Percentiles rank a stretch among this genome's conserved stretches.
phyloP scores from a whole-genome alignment of 2,113 vertebrate species.

The Zosterops pallidus region DNA sequence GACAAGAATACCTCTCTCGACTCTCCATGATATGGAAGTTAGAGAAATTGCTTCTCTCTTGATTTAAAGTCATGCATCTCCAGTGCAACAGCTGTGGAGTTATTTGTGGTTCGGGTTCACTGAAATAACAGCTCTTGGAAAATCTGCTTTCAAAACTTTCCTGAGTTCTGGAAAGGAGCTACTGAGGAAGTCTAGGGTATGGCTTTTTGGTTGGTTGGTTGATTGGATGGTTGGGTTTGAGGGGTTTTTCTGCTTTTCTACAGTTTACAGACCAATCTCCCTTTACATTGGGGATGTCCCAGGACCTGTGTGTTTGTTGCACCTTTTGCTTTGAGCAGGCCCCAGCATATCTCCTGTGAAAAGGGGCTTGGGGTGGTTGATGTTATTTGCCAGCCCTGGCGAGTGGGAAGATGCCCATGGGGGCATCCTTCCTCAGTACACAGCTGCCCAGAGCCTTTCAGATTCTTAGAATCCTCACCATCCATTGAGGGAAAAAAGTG shows the following conservation, averaged over 20 bases:
- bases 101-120: constrained; percentile 39
- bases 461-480: background rate
- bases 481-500: background rate
- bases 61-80: background rate
- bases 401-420: background rate
- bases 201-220: background rate
- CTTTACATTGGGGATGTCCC: background rate
- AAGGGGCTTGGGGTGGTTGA: background rate
- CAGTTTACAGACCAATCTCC: background rate
- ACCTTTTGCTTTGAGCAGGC: background rate
- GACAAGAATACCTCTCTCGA: background rate
- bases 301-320: background rate
- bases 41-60: background rate
- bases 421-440: background rate
- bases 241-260: background rate
- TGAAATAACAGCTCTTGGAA: constrained; percentile 5
- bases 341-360: background rate
- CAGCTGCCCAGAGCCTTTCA: background rate
- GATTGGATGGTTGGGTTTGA: background rate
- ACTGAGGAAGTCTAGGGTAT: background rate
- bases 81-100: constrained; percentile 11
- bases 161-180: background rate
- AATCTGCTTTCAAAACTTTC: background rate
- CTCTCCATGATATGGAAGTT: background rate
- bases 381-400: background rate